Conservation (phyloP, 2,113 vertebrate genomes). For the Brachypteracias leptosomus region DNA sequence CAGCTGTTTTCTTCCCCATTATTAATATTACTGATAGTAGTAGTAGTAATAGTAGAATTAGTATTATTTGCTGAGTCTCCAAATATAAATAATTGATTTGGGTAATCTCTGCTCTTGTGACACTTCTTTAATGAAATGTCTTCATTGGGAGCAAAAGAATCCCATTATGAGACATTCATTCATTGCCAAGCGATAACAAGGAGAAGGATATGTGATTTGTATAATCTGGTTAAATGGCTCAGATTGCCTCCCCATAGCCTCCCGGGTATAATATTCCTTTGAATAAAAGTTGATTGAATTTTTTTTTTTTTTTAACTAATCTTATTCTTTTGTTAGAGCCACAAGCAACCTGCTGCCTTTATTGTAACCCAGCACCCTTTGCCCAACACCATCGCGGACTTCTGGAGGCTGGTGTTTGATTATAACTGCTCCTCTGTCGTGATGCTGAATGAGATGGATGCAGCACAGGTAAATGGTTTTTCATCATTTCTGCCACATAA, state of each 20-base stretch:
- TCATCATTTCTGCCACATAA: neutral
- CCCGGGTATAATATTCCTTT: constrained; percentile 23
- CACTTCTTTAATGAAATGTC: constrained; percentile 77
- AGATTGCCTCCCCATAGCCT: constrained; percentile 47
- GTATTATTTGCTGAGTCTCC: constrained; percentile 71
- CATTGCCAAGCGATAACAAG: constrained; percentile 57
- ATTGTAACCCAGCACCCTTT: constrained; percentile 97
- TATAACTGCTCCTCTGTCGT: constrained; percentile 98
- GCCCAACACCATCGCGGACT: constrained; percentile 94
- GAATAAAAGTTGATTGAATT: constrained; percentile 53
- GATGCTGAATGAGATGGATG: constrained; percentile 98
- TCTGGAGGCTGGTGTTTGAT: constrained; percentile 98
- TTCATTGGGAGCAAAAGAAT: constrained; percentile 71
- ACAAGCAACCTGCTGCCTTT: constrained; percentile 98
- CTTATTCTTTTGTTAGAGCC: constrained; percentile 84
- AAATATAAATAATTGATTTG: constrained; percentile 79
- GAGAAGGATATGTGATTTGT: constrained; percentile 58
- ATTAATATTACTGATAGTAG: constrained; percentile 55
- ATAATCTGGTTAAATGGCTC: constrained; percentile 69
- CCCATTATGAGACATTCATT: constrained; percentile 70
- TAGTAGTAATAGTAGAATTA: constrained; percentile 48
- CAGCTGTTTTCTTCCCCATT: constrained; percentile 62
- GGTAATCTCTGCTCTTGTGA: constrained; percentile 72
- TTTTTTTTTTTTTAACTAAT: constrained; percentile 44
- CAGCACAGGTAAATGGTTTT: constrained; percentile 82